These are phyloP conservation scores for Hypsibius dujardini DNA, from an alignment of 1,140 invertebrate species.

Conservation along the genomic window DNA sequence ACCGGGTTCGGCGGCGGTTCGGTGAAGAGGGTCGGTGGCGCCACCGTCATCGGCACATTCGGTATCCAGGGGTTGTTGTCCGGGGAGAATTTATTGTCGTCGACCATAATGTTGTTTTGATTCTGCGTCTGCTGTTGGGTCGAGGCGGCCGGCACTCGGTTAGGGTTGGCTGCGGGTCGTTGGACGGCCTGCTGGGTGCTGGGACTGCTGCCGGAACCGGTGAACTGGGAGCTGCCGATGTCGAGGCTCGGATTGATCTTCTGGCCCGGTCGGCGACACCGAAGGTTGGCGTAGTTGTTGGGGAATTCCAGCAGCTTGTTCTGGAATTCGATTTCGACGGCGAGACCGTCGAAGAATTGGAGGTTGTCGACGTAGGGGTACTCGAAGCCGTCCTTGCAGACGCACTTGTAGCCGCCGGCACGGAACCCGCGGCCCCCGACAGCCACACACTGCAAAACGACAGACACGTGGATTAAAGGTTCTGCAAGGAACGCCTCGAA, in stretches of 20 bases:
- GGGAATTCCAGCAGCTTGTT: conserved; percentile 12
- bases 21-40: neutral
- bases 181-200: neutral
- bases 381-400: conserved; percentile 15
- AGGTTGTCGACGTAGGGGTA: conserved; percentile 1
- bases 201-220: neutral
- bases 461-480: too few relatives aligned
- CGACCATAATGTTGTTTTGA: neutral
- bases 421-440: neutral
- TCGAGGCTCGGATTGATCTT: neutral
- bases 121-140: neutral
- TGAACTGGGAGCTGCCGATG: neutral
- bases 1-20: neutral
- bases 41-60: neutral
- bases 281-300: conserved; percentile 13
- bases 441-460: neutral
- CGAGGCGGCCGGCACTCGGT: neutral
- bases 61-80: conserved; percentile 13
- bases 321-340: conserved; percentile 16
- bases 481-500: too few relatives aligned
- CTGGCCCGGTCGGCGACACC: conserved; percentile 13
- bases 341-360: conserved; percentile 8
- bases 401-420: conserved; percentile 13
- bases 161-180: neutral
- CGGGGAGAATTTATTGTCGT: neutral